These are phyloP conservation scores for Drosophila mayri DNA, from an alignment of 1,140 invertebrate species.

Conservation along the genomic window DNA sequence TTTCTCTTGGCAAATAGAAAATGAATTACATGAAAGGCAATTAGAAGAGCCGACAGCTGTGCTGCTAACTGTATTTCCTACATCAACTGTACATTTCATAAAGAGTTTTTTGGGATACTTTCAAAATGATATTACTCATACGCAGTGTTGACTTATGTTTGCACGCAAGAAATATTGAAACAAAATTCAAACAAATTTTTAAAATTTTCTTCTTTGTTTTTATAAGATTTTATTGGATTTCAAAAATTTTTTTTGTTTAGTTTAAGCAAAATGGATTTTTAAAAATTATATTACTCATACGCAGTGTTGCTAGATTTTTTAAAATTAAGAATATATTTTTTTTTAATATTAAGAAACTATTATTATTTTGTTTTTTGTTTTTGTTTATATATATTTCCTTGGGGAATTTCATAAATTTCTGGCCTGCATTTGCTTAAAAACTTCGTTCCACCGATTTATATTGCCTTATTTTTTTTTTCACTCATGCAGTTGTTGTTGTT, in stretches of 20 bases:
- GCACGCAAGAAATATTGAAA: neutral
- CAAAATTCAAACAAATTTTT: too few relatives aligned
- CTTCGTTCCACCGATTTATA: neutral
- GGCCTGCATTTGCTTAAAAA: neutral
- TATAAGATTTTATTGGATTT: neutral
- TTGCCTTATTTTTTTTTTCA: conserved; percentile 9
- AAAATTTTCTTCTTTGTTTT: neutral
- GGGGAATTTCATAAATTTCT: neutral
- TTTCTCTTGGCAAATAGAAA: conserved; percentile 79
- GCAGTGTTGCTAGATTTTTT: neutral
- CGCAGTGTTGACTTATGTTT: neutral
- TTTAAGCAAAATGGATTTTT: neutral
- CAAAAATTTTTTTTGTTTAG: neutral
- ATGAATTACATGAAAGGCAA: conserved; percentile 67
- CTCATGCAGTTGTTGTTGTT: conserved; percentile 2
- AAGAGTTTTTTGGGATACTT: neutral
- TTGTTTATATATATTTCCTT: neutral
- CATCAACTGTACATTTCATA: neutral
- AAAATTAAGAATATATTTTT: neutral
- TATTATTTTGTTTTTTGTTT: neutral
- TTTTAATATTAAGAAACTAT: neutral
- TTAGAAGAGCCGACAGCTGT: conserved; percentile 42
- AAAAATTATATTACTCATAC: conserved; percentile 11
- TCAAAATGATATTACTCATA: neutral
- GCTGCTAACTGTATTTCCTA: conserved; percentile 31